Percentiles rank a stretch among this genome's conserved stretches.
Evolutionary conservation across 2,797 vertebrate species (phyloP).

Genomic region (Falco cherrug): DNA sequence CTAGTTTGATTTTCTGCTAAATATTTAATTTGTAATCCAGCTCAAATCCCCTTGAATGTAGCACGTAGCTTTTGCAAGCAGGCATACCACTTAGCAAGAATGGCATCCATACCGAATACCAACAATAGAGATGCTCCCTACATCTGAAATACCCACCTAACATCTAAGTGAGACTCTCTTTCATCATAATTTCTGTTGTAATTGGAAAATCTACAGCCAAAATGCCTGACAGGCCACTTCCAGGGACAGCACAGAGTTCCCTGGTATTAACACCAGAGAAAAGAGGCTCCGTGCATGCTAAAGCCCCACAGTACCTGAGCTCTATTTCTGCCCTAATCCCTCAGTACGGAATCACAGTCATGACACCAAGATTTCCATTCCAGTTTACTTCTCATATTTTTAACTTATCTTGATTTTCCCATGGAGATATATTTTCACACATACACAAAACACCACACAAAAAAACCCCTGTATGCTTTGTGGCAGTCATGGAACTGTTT

Average conservation of each 20-base stretch:
- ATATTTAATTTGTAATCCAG: neutral
- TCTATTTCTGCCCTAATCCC: neutral
- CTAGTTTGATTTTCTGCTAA: neutral
- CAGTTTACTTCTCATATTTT: neutral
- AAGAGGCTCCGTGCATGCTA: neutral
- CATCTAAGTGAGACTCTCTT: neutral
- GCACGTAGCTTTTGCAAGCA: neutral
- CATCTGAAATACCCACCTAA: neutral
- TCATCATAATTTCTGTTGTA: neutral
- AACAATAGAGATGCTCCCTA: neutral
- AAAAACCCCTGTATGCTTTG: neutral
- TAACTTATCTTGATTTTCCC: neutral
- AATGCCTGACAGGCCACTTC: neutral
- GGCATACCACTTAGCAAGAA: neutral
- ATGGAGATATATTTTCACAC: neutral
- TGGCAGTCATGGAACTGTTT: neutral
- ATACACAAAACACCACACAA: neutral
- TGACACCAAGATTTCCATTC: neutral
- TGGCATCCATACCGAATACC: neutral
- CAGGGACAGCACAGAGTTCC: neutral
- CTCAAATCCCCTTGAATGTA: neutral
- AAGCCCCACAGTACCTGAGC: neutral
- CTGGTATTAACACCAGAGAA: neutral
- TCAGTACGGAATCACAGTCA: neutral
- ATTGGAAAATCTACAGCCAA: neutral